These are phyloP conservation scores for Strix uralensis DNA, from an alignment of 2,113 vertebrate genomes.

Conservation along the genomic window DNA sequence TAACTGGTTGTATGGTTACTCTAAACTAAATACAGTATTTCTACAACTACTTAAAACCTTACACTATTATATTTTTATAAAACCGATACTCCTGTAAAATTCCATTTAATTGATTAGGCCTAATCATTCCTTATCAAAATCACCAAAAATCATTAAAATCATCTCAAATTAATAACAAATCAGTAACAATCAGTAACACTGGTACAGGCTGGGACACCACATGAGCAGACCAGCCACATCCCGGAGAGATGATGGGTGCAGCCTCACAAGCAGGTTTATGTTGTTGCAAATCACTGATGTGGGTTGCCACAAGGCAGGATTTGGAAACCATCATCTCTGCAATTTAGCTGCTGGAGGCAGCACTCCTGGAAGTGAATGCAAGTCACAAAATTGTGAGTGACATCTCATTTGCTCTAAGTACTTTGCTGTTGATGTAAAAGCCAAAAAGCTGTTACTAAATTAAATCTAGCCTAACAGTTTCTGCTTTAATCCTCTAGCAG, in stretches of 20 bases:
- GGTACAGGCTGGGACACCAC: fast-evolving
- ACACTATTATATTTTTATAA: too few species aligned
- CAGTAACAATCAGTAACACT: too few species aligned
- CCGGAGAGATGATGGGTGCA: background rate
- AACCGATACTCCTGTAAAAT: too few species aligned
- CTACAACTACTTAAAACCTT: too few species aligned
- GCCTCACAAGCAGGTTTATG: background rate
- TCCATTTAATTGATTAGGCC: too few species aligned
- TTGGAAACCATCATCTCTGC: background rate
- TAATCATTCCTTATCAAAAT: too few species aligned
- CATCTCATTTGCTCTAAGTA: background rate
- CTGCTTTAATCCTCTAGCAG: background rate
- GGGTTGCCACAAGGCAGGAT: background rate
- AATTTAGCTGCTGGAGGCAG: background rate
- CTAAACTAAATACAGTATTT: too few species aligned
- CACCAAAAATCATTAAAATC: too few species aligned
- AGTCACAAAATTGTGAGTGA: background rate
- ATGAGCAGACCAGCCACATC: background rate
- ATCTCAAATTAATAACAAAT: too few species aligned
- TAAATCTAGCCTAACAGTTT: background rate
- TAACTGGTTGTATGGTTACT: too few species aligned
- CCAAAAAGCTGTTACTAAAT: background rate
- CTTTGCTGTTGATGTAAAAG: background rate
- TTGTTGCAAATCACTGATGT: background rate
- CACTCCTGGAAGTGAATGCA: background rate